Conservation (phyloP, 1,140 invertebrate species). For the Drosophila prosaltans region DNA sequence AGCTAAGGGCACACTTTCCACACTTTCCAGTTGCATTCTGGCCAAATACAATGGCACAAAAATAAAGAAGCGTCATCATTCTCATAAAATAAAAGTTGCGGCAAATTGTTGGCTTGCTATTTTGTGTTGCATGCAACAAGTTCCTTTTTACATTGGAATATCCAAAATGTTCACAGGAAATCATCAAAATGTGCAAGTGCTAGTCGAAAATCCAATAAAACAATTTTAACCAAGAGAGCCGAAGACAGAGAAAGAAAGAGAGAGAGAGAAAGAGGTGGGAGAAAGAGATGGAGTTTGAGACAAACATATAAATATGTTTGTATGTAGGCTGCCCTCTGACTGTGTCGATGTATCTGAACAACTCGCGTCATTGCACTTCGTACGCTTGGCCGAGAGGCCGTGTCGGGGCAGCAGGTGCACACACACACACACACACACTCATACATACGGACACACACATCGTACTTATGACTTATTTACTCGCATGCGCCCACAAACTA, state of each 20-base stretch:
- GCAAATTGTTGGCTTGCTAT: slow-evolving; percentile 15
- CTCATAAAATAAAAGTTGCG: not conserved
- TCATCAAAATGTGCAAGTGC: slow-evolving; percentile 73
- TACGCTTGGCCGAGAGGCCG: slow-evolving; percentile 14
- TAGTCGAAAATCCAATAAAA: slow-evolving; percentile 47
- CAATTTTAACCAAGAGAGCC: slow-evolving; percentile 7
- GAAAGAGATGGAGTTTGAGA: not conserved
- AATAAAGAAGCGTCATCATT: not conserved
- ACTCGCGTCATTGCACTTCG: slow-evolving; percentile 56
- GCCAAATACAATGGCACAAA: not conserved
- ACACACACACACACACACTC: slow-evolving; percentile 8
- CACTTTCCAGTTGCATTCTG: not conserved
- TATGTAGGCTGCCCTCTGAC: slow-evolving; percentile 33
- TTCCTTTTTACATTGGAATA: slow-evolving; percentile 68
- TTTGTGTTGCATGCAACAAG: slow-evolving; percentile 70
- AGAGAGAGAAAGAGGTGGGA: not conserved
- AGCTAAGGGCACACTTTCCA: no score
- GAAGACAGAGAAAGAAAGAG: not conserved
- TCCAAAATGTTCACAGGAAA: slow-evolving; percentile 77
- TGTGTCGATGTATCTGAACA: slow-evolving; percentile 20
- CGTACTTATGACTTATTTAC: slow-evolving; percentile 45
- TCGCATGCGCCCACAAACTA: slow-evolving; percentile 30
- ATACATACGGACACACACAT: slow-evolving; percentile 7
- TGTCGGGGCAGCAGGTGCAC: slow-evolving; percentile 11
- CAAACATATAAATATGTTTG: slow-evolving; percentile 3